A percentile compares a stretch with the other conserved stretches of the same genome.
Evolutionary conservation across 2,888 invertebrate genomes (phyloP).

Genomic region (Phaedon cochleariae): DNA sequence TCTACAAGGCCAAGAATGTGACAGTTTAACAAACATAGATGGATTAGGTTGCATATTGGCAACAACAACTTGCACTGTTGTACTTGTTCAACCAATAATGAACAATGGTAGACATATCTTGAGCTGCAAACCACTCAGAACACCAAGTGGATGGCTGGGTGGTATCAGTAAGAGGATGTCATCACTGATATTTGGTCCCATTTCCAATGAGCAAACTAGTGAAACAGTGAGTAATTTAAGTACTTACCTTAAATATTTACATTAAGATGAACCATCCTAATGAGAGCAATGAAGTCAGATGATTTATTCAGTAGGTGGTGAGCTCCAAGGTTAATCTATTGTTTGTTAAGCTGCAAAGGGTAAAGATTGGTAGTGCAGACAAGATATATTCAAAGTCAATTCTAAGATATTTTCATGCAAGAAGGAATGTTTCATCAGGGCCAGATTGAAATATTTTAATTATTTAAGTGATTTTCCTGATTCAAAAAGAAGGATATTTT

Average conservation of each 20-base stretch:
- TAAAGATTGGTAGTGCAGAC: no score
- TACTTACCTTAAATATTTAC: slow-evolving; percentile 8
- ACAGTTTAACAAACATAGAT: slow-evolving; percentile 73
- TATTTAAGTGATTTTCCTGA: no score
- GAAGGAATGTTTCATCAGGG: no score
- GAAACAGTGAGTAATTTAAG: slow-evolving; percentile 66
- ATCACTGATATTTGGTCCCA: slow-evolving; percentile 81
- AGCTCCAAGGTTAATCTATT: no score
- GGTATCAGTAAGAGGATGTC: slow-evolving; percentile 86
- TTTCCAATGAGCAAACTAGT: slow-evolving; percentile 68
- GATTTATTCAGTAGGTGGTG: no score
- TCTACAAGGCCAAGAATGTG: slow-evolving; percentile 88
- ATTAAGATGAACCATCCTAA: no score
- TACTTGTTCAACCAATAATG: slow-evolving; percentile 72
- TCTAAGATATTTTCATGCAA: no score
- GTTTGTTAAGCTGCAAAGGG: no score
- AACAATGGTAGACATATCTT: slow-evolving; percentile 75
- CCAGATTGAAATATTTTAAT: no score
- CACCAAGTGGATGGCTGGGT: slow-evolving; percentile 85
- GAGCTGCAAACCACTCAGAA: slow-evolving; percentile 72
- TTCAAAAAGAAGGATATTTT: no score
- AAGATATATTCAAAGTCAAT: no score
- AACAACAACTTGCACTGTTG: slow-evolving; percentile 90
- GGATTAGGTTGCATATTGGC: slow-evolving; percentile 83
- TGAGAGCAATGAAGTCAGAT: no score